phyloP scores from a whole-genome alignment of 2,113 vertebrate species.

The Chrysemys picta region DNA sequence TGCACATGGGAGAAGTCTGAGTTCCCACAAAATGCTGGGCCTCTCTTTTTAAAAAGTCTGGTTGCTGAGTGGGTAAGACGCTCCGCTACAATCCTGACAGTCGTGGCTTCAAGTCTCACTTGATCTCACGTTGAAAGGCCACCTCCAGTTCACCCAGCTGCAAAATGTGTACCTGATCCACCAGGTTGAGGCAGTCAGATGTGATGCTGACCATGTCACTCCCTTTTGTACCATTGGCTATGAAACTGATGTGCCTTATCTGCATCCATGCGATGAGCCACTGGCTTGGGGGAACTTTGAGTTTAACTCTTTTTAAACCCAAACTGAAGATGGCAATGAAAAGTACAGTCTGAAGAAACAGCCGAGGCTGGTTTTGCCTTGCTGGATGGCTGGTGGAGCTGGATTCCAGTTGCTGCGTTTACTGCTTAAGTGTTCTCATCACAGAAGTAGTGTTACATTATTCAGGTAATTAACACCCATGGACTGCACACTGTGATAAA shows the following conservation, averaged over 20 bases:
- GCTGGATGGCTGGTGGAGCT: not conserved
- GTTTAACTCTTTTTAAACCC: not conserved
- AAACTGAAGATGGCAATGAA: no score
- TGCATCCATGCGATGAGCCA: not conserved
- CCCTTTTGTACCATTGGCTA: not conserved
- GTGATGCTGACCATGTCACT: not conserved
- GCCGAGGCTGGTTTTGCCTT: no score
- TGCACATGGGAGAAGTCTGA: no score
- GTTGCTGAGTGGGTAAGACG: no score
- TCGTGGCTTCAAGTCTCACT: no score
- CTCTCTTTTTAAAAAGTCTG: no score
- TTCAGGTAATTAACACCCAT: not conserved
- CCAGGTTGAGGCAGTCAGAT: not conserved
- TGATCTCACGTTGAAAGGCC: not conserved
- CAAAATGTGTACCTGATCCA: not conserved
- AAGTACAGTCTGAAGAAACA: no score
- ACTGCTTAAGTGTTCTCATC: not conserved
- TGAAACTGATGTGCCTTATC: not conserved
- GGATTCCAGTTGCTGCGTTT: not conserved
- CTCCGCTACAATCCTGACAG: no score
- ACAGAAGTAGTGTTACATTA: not conserved
- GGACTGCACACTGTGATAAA: not conserved
- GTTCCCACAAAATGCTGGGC: no score
- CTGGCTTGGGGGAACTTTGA: not conserved
- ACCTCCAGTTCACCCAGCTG: not conserved